Evolutionary conservation across 2,113 vertebrate species (phyloP).

Genomic region (Turdus rufiventris): DNA sequence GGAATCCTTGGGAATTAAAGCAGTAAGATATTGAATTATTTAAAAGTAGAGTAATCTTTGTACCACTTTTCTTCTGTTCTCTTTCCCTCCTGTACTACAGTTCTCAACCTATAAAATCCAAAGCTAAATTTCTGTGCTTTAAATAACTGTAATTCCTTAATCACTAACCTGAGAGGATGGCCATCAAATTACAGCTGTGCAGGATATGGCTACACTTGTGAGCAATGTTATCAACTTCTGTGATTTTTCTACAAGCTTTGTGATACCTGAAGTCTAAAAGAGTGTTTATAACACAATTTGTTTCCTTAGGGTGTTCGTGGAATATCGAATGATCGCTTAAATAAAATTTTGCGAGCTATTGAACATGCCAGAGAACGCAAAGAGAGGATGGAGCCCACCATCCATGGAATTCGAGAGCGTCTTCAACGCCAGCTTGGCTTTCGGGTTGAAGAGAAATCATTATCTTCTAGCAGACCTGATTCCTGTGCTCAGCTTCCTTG

Average conservation of each 20-base stretch:
- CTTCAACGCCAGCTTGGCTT: slow-evolving; percentile 67
- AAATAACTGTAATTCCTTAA: neutral
- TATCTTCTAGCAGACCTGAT: slow-evolving; percentile 15
- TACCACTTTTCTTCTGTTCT: neutral
- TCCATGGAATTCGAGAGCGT: slow-evolving; percentile 66
- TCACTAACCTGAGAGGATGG: neutral
- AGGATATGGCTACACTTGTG: neutral
- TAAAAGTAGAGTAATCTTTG: neutral
- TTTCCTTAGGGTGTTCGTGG: slow-evolving; percentile 66
- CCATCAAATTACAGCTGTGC: neutral
- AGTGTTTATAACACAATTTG: neutral
- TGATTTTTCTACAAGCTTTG: neutral
- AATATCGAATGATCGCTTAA: slow-evolving; percentile 69
- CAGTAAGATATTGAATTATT: slow-evolving; percentile 71
- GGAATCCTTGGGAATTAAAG: slow-evolving; percentile 80
- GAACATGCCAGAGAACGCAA: slow-evolving; percentile 57
- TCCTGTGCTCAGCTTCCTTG: neutral
- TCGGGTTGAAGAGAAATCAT: slow-evolving; percentile 59
- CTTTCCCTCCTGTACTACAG: neutral
- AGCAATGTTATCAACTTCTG: neutral
- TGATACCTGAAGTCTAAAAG: neutral
- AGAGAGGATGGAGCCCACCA: slow-evolving; percentile 61
- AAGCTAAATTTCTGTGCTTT: neutral
- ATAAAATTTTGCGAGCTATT: slow-evolving; percentile 55
- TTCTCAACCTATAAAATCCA: neutral